phyloP scores from a whole-genome alignment of 2,113 vertebrate genomes.

The Paedocypris sp. region DNA sequence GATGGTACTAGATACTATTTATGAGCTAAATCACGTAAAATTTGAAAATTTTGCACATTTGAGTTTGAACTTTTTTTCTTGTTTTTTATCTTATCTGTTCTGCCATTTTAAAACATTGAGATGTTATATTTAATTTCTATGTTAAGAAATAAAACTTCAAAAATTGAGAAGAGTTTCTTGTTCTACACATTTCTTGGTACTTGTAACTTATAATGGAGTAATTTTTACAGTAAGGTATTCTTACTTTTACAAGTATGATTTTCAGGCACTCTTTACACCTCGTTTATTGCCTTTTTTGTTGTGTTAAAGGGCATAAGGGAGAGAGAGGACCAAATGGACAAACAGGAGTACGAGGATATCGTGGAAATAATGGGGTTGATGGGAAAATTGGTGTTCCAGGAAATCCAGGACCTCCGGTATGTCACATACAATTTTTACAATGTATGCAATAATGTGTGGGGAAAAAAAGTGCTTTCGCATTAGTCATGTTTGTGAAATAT shows the following conservation, averaged over 20 bases:
- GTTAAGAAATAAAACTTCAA: too few relatives aligned
- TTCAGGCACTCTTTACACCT: background rate
- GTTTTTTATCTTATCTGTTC: background rate
- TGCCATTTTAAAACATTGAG: too few relatives aligned
- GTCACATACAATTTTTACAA: background rate
- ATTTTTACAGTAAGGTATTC: too few relatives aligned
- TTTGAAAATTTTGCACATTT: too few relatives aligned
- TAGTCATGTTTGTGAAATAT: too few relatives aligned
- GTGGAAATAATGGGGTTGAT: conserved; percentile 53
- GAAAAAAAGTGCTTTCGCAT: too few relatives aligned
- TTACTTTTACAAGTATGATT: background rate
- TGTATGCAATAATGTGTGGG: background rate
- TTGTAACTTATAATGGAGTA: too few relatives aligned
- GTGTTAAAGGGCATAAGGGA: conserved; percentile 51
- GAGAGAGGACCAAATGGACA: conserved; percentile 7
- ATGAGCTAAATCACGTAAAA: too few relatives aligned
- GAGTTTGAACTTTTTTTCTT: background rate
- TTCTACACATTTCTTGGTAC: too few relatives aligned
- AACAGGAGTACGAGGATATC: conserved; percentile 43
- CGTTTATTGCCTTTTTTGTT: background rate
- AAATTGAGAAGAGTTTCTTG: too few relatives aligned
- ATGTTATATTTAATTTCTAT: too few relatives aligned
- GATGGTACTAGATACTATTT: too few relatives aligned
- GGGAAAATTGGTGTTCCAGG: conserved; percentile 46
- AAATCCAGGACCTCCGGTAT: conserved; percentile 42